These are phyloP conservation scores for Clinocottus analis DNA, from an alignment of 2,113 vertebrate genomes.

Conservation along the genomic window DNA sequence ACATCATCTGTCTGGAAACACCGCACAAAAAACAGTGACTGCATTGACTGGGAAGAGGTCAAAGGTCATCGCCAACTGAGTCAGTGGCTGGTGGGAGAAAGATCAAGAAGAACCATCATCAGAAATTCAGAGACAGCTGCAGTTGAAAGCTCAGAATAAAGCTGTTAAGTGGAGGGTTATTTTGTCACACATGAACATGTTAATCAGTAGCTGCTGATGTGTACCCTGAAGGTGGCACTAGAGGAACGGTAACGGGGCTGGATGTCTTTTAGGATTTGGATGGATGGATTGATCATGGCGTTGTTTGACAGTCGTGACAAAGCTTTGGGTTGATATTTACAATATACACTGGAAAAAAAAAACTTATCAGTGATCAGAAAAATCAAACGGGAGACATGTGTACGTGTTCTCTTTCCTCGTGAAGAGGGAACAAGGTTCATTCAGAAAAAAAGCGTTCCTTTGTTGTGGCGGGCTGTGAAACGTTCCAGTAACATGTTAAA, in stretches of 20 bases:
- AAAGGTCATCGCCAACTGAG: background rate
- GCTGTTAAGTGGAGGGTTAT: background rate
- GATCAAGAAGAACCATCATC: background rate
- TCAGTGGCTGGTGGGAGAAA: background rate
- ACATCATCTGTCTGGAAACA: background rate
- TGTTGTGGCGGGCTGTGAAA: conserved; percentile 18
- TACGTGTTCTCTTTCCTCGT: background rate
- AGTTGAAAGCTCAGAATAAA: conserved; percentile 1
- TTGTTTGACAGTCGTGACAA: conserved; percentile 39
- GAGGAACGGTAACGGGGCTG: background rate
- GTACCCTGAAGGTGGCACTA: conserved; percentile 12
- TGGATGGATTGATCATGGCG: background rate
- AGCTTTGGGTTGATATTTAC: conserved; percentile 38
- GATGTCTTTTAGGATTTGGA: background rate
- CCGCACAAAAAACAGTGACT: background rate
- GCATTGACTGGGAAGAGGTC: background rate
- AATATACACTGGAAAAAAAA: conserved; percentile 36
- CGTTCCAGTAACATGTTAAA: conserved; percentile 10
- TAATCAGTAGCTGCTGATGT: background rate
- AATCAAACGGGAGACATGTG: conserved; percentile 2
- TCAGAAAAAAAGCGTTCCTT: background rate
- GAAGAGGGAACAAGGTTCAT: conserved; percentile 15
- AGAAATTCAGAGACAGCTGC: background rate
- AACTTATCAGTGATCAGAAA: conserved; percentile 19
- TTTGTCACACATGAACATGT: background rate